Evolutionary conservation across 2,888 invertebrate species (phyloP), one percentile per base, ranked within the genome.

Genomic region (Caenorhabditis imperialis): DNA sequence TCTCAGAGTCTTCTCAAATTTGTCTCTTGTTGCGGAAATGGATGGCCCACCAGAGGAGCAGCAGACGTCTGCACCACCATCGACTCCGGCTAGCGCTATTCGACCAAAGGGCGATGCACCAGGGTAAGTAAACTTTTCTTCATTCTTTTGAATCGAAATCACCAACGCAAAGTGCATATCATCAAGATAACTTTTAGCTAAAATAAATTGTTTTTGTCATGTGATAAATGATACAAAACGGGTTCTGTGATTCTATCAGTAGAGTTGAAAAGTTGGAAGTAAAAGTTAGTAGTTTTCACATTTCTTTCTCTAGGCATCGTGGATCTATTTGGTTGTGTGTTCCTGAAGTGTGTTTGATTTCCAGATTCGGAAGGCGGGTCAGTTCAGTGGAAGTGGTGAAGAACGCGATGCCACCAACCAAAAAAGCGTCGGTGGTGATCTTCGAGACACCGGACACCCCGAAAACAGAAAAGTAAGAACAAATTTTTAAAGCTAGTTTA

Each of bases 371-470:
- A 14, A 48, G 75, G 44, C 70, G 75, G 18, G 75, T 75, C 44
- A 76, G 62, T 44, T 71, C 67, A 8, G 67, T 77, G 37, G 69
- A 79, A 67, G 73, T 60, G 4, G 79, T 79, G 42, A 69, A 71
- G 38, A 75, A 75, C 63, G 79, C 79, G 51, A 77, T 77, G 58
- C 79, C 79, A 22, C 63, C 79, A 14, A 75, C 75, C 14, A 77
- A 77, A 38, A 79, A 79, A 47, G 73, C 75, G 7, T 79, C 79
- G 22, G 65, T 75, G 16, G 79, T 79, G 37, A 67, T 79, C 35
- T 79, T 75, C 60, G 77, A 79, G 62, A 77, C 79, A 25, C 79
- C 79, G 14, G 77, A 77, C 40, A 57, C 77, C 16, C 79, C 79
- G n/a, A 63, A 69, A 42, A 35, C 54, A 22, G 74, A 74, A 45